Percentiles rank a stretch among this genome's conserved stretches.
These are phyloP conservation scores for Acleris cristana DNA, from an alignment of 2,888 invertebrate genomes.

Conservation along the genomic window DNA sequence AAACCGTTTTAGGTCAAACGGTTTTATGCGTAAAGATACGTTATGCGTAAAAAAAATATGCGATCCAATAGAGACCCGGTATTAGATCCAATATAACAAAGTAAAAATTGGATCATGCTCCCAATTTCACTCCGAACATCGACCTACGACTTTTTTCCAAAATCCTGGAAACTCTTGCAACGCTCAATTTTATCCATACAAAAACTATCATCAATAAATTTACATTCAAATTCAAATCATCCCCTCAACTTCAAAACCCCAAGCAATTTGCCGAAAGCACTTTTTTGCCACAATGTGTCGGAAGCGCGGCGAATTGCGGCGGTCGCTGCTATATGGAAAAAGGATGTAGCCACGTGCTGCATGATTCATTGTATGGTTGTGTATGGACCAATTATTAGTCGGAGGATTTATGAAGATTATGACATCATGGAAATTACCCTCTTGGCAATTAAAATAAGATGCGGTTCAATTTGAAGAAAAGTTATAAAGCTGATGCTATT, in stretches of 20 bases:
- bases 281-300: slow-evolving; percentile 40
- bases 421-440: not conserved
- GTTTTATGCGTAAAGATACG: too few relatives aligned
- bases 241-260: slow-evolving; percentile 29
- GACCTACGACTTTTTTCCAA: too few relatives aligned
- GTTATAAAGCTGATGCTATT: too few relatives aligned
- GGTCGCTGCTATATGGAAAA: slow-evolving; percentile 69
- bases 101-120: too few relatives aligned
- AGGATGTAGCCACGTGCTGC: slow-evolving; percentile 71
- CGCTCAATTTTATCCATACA: not conserved
- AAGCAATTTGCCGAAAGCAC: slow-evolving; percentile 37
- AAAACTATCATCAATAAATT: not conserved
- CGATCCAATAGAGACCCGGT: too few relatives aligned
- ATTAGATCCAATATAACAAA: too few relatives aligned
- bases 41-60: too few relatives aligned
- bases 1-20: too few relatives aligned
- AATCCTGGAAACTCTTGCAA: too few relatives aligned
- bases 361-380: slow-evolving; percentile 49
- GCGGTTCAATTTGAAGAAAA: too few relatives aligned
- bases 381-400: slow-evolving; percentile 8
- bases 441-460: not conserved
- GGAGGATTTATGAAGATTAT: slow-evolving; percentile 2
- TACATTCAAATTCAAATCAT: slow-evolving; percentile 18
- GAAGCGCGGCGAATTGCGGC: slow-evolving; percentile 74
- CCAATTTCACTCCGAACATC: too few relatives aligned